Base-by-base conservation (phyloP, 2,797 vertebrate genomes). In the Gymnodraco acuticeps region DNA sequence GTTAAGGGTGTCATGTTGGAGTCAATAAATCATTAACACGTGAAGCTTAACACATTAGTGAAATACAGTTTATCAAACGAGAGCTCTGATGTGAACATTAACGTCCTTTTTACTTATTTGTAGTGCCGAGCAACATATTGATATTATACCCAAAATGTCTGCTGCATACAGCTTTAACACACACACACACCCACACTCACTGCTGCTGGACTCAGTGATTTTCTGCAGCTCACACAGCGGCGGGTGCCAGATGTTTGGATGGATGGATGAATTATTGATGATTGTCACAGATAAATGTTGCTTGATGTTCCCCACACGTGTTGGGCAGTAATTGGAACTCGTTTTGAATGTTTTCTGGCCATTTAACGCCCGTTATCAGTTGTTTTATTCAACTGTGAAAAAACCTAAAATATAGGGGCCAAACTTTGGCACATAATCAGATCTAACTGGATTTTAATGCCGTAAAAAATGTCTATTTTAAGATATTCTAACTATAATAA, bases 191-290 rank as follows among this genome's bases (percentile, higher is more conserved):
- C 38, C 48, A 6, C 53, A 63, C 43, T 54, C 53, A 12, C 50
- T 20, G 17, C 10, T 43, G n/a, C 46, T 31, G 67, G 14, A 1
- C 43, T 47, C 51, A 69, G 55, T 50, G n/a, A 33, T 69, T 77
- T 58, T 72, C 59, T 62, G 70, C 60, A 77, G 75, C 67, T 70
- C 80, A 58, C 53, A 56, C 66, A 19, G 61, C 1, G 17, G 48
- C 78, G 50, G 65, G 45, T 55, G 58, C 65, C 84, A 87, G 82
- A 86, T 85, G 80, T 75, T 78, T 65, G 33, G 15, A 64, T 61
- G 48, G 54, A 64, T 61, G 48, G 54, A 70, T 80, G 20, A 89
- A 82, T 86, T 79, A 88, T 78, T 85, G 78, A 65, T 80, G 69
- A 46, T 74, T 27, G 42, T 55, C 45, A 66, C 23, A 73, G 7